Evolutionary conservation across 2,888 invertebrate genomes (phyloP), one percentile per base, ranked within the genome.

Genomic region (Xylota segnis): DNA sequence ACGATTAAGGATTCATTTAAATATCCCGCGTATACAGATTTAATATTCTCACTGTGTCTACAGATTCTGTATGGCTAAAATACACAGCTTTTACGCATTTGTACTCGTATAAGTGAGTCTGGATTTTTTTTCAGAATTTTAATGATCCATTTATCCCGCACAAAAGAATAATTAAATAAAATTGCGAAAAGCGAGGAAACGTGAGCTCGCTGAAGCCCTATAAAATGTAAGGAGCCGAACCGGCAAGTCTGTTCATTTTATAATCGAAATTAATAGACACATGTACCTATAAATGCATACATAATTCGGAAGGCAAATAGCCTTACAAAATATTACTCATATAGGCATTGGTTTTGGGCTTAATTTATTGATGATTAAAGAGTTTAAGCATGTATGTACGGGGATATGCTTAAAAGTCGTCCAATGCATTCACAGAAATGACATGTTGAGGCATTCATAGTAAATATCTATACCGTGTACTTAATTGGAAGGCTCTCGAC

Each of bases 91-190:
- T 37, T 12, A 32, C 47, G 65, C 27, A 65, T 65, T 32, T 32
- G 45, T 37, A 37, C 37, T 12, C 12, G 37, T 45, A 45, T 34
- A 32, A 65, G 47, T 4, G 47, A 5, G 37, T 43, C 18, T 10
- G 59, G 47, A 59, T 34, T 65, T 61, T 56, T 56, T 37, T 54
- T 54, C 12, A 4, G 66, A 65, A 47, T 66, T 58, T 58, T 66
- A 75, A 75, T 66, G 56, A 66, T 47, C 47, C 75, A 66, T 75
- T 75, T 65, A 27, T 56, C 75, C 56, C n/a, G 12, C 45, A 65
- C 37, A 65, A 56, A 65, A 54, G 54, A 56, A 74, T 63, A 65
- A 75, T 66, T 37, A 50, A 66, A 50, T 45, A 43, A 74, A 43
- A 74, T 23, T 43, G 58, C 34, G 40, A 56, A 66, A 75, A 75